These are phyloP conservation scores for Heterodera schachtii DNA, from an alignment of 1,140 invertebrate genomes.

Conservation along the genomic window DNA sequence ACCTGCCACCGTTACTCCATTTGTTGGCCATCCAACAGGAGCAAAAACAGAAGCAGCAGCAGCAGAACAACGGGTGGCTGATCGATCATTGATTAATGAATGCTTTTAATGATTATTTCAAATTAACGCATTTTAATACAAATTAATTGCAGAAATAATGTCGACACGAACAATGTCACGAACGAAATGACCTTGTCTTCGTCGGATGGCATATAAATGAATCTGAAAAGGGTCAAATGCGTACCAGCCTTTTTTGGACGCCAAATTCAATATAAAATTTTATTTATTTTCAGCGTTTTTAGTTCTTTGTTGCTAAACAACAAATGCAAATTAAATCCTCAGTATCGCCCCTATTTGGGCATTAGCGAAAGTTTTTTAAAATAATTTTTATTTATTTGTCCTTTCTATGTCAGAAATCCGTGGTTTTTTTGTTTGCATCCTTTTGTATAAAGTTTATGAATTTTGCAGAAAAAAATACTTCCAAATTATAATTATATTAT, in stretches of 20 bases:
- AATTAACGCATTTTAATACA: too few species aligned
- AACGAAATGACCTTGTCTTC: neutral
- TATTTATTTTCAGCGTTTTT: neutral
- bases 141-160: neutral
- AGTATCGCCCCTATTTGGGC: too few species aligned
- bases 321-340: too few species aligned
- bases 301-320: too few species aligned
- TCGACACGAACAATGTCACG: neutral
- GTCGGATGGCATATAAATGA: neutral
- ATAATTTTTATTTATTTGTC: neutral
- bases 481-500: too few species aligned
- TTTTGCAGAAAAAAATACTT: too few species aligned
- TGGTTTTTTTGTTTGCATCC: too few species aligned
- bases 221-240: too few species aligned
- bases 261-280: neutral
- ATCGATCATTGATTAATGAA: too few species aligned
- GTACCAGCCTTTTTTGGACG: neutral
- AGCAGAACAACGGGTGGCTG: neutral
- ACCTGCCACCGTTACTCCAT: neutral
- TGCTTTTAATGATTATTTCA: too few species aligned
- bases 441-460: too few species aligned
- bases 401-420: neutral
- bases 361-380: neutral
- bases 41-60: neutral
- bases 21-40: conserved; percentile 6